Evolutionary conservation across 2,797 vertebrate genomes (phyloP).

Genomic region (Numenius phaeopus): DNA sequence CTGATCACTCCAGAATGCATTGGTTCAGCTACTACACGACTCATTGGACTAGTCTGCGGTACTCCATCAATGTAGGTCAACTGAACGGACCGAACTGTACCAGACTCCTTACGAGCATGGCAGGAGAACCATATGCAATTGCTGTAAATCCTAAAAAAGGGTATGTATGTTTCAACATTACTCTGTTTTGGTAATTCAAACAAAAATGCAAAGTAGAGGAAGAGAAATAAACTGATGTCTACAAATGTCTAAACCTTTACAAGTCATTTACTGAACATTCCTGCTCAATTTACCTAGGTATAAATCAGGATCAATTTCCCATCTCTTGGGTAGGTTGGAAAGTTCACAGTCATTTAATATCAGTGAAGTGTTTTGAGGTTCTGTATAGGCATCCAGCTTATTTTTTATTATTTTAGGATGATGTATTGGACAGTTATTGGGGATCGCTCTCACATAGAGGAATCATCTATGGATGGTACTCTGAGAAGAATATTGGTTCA

Average conservation of each 20-base stretch:
- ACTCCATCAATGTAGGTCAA: slow-evolving; percentile 97
- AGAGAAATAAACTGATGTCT: neutral
- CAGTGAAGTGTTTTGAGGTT: neutral
- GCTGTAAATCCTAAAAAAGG: slow-evolving; percentile 92
- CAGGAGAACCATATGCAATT: slow-evolving; percentile 97
- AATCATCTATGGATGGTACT: slow-evolving; percentile 97
- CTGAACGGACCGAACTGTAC: slow-evolving; percentile 96
- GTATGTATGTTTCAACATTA: slow-evolving; percentile 77
- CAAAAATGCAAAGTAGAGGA: neutral
- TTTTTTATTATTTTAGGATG: slow-evolving; percentile 83
- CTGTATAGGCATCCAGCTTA: neutral
- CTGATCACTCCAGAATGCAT: slow-evolving; percentile 98
- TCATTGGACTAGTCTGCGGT: slow-evolving; percentile 97
- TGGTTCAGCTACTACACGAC: slow-evolving; percentile 99
- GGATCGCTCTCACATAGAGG: slow-evolving; percentile 96
- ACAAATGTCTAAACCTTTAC: neutral
- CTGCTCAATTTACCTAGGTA: neutral
- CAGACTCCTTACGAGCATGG: slow-evolving; percentile 94
- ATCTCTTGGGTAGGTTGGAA: neutral
- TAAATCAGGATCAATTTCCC: neutral
- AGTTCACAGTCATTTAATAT: neutral
- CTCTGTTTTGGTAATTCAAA: neutral
- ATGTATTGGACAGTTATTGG: slow-evolving; percentile 99
- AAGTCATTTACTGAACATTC: neutral
- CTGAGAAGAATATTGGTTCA: slow-evolving; percentile 92